A percentile compares a stretch with the other conserved stretches of the same genome.
phyloP scores from a whole-genome alignment of 1,140 invertebrate species.

The Heliconius eleuchia region DNA sequence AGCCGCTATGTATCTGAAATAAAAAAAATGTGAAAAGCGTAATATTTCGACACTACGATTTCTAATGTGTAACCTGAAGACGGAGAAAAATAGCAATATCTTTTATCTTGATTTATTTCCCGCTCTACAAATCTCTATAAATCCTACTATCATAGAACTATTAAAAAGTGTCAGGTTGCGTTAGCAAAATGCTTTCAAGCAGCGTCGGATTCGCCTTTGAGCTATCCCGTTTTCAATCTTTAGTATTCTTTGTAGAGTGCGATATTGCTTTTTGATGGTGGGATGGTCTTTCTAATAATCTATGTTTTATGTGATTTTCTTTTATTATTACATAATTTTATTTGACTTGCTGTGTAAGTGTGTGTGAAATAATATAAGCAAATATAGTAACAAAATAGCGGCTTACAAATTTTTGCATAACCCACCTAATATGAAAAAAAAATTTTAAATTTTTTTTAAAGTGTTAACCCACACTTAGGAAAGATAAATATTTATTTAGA shows the following conservation, averaged over 20 bases:
- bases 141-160: too few relatives aligned
- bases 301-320: neutral
- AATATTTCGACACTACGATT: neutral
- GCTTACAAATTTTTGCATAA: too few relatives aligned
- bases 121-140: neutral
- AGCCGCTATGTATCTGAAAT: too few relatives aligned
- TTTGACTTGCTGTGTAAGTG: too few relatives aligned
- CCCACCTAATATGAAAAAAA: too few relatives aligned
- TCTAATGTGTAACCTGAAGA: neutral
- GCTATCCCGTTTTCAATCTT: constrained; percentile 11
- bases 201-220: neutral
- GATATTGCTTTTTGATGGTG: constrained; percentile 4
- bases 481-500: too few relatives aligned
- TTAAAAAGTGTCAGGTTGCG: neutral
- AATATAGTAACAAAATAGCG: too few relatives aligned
- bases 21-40: neutral
- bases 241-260: neutral
- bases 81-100: neutral
- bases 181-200: neutral
- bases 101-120: neutral
- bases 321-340: too few relatives aligned
- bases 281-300: neutral
- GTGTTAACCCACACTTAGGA: too few relatives aligned
- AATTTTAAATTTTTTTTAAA: too few relatives aligned
- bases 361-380: too few relatives aligned